phyloP scores from a whole-genome alignment of 35 echinoderm and acorn worm genomes.

The Apostichopus californicus region DNA sequence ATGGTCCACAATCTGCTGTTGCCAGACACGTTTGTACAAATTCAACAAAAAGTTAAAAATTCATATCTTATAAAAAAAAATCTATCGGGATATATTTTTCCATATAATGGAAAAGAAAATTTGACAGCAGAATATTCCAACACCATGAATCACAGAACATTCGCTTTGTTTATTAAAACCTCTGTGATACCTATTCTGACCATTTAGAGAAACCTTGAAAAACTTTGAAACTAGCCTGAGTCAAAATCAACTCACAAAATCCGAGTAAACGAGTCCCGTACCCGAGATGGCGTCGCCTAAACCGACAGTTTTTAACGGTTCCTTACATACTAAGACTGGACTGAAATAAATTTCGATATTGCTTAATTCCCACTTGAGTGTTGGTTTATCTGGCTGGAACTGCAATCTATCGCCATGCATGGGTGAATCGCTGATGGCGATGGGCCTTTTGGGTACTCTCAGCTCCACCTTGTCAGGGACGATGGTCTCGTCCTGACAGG shows the following conservation, averaged over 20 bases:
- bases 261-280: slow-evolving; percentile 81
- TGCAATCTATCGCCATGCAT: slow-evolving; percentile 51
- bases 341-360: slow-evolving; percentile 83
- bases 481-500: slow-evolving; percentile 69
- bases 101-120: too few species aligned
- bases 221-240: too few species aligned
- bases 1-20: too few species aligned
- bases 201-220: too few species aligned
- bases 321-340: slow-evolving; percentile 95
- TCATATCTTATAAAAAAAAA: too few species aligned
- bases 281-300: slow-evolving; percentile 97
- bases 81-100: too few species aligned
- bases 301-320: slow-evolving; percentile 87
- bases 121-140: too few species aligned
- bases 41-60: too few species aligned
- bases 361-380: slow-evolving; percentile 65
- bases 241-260: slow-evolving; percentile 47
- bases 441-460: slow-evolving; percentile 66
- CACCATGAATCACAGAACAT: too few species aligned
- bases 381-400: slow-evolving; percentile 70
- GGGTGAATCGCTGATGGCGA: slow-evolving; percentile 71
- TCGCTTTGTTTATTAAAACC: too few species aligned
- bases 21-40: too few species aligned
- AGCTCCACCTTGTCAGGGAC: slow-evolving; percentile 73
- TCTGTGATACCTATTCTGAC: too few species aligned